Conservation (phyloP, 2,113 vertebrate genomes). For the Indicator maculatus region DNA sequence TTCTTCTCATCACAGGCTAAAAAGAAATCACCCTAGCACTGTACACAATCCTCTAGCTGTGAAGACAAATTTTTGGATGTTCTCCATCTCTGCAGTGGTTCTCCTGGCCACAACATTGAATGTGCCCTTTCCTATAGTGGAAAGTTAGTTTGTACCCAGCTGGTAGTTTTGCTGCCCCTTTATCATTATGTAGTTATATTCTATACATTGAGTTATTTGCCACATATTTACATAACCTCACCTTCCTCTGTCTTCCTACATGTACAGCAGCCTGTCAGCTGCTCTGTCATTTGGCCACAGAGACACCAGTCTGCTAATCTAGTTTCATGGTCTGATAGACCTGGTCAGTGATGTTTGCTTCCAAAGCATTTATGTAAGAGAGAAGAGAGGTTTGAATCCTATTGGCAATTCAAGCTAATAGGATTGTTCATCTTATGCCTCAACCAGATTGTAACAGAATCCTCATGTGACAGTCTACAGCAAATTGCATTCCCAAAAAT, state of each 20-base stretch:
- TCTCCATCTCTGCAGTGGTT: neutral
- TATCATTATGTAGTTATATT: slow-evolving; percentile 29
- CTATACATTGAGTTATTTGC: slow-evolving; percentile 24
- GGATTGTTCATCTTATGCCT: slow-evolving; percentile 19
- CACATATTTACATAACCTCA: slow-evolving; percentile 33
- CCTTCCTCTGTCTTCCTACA: neutral
- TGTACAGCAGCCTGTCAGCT: neutral
- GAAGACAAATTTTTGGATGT: neutral
- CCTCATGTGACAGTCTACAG: slow-evolving; percentile 32
- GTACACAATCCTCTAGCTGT: neutral
- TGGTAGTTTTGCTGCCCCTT: neutral
- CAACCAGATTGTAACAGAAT: slow-evolving; percentile 34
- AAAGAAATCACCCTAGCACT: neutral
- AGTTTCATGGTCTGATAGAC: slow-evolving; percentile 56
- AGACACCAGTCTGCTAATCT: slow-evolving; percentile 48
- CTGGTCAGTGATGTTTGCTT: slow-evolving; percentile 50
- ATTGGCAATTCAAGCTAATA: neutral
- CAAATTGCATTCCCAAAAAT: slow-evolving; percentile 24
- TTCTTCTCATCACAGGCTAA: neutral
- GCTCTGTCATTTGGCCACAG: slow-evolving; percentile 20
- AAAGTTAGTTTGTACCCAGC: neutral
- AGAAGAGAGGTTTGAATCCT: neutral
- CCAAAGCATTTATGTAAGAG: slow-evolving; percentile 1
- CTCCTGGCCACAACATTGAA: neutral
- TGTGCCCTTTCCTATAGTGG: neutral